phyloP scores from a whole-genome alignment of 1,140 invertebrate species.

The Hormaphis cornu region DNA sequence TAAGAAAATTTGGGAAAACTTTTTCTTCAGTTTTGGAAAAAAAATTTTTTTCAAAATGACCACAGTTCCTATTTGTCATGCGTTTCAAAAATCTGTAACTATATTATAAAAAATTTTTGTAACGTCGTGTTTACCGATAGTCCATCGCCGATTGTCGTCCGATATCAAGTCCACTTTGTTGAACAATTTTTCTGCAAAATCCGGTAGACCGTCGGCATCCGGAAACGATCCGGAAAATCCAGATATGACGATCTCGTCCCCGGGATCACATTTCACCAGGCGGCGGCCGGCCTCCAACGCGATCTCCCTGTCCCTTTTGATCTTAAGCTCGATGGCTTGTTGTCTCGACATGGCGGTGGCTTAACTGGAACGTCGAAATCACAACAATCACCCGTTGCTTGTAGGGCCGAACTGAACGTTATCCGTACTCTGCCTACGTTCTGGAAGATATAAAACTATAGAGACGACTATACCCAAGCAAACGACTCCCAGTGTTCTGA shows the following conservation, averaged over 20 bases:
- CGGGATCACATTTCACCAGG: slow-evolving; percentile 41
- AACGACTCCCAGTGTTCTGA: too few species aligned
- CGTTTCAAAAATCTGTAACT: too few species aligned
- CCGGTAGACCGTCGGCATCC: slow-evolving; percentile 65
- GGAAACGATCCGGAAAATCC: slow-evolving; percentile 80
- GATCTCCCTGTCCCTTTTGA: slow-evolving; percentile 26
- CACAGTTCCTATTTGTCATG: too few species aligned
- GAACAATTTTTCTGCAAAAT: slow-evolving; percentile 71
- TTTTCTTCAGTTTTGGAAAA: too few species aligned
- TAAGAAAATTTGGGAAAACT: too few species aligned
- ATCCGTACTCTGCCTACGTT: too few species aligned
- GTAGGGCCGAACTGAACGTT: too few species aligned
- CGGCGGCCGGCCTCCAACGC: slow-evolving; percentile 36
- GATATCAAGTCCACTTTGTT: slow-evolving; percentile 74
- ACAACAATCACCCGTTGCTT: too few species aligned
- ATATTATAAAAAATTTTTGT: too few species aligned
- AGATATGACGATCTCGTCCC: slow-evolving; percentile 72
- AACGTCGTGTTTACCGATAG: slow-evolving; percentile 51
- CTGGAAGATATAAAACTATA: background rate
- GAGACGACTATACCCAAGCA: too few species aligned
- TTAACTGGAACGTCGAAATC: background rate
- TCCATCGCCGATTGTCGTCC: slow-evolving; percentile 66
- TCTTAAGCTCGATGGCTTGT: slow-evolving; percentile 26
- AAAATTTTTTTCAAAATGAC: too few species aligned
- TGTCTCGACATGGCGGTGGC: slow-evolving; percentile 18